These are phyloP conservation scores for Drosophila buzzatii DNA, from an alignment of 2,888 invertebrate genomes.

Conservation along the genomic window DNA sequence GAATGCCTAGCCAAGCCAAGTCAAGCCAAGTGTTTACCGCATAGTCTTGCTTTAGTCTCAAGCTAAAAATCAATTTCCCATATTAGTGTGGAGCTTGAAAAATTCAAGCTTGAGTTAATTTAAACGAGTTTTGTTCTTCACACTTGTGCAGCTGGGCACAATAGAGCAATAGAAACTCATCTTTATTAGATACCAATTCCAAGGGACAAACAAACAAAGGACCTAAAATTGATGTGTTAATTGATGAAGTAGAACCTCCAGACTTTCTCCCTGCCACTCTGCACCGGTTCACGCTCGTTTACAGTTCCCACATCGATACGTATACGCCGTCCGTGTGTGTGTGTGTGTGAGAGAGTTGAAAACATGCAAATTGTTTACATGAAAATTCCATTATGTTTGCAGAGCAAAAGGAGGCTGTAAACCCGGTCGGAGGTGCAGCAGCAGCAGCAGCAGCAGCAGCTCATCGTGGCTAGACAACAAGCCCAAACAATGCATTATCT, in stretches of 20 bases:
- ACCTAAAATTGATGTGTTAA: constrained; percentile 64
- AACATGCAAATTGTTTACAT: constrained; percentile 78
- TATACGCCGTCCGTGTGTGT: background rate
- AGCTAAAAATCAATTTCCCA: background rate
- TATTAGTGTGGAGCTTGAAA: background rate
- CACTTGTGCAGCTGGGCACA: constrained; percentile 10
- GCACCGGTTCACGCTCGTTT: background rate
- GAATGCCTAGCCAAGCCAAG: background rate
- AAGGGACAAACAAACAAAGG: constrained; percentile 33
- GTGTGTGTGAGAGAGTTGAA: constrained; percentile 44
- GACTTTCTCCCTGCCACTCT: background rate
- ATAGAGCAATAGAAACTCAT: constrained; percentile 21
- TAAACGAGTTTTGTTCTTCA: background rate
- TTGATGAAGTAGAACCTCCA: constrained; percentile 56
- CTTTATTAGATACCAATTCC: constrained; percentile 51
- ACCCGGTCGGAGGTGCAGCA: constrained; percentile 23
- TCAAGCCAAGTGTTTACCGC: background rate
- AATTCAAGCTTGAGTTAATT: background rate
- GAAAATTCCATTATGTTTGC: constrained; percentile 76
- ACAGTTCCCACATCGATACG: constrained; percentile 3
- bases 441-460: constrained; percentile 54
- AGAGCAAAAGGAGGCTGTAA: constrained; percentile 52
- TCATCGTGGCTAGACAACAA: constrained; percentile 69
- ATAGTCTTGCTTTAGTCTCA: background rate
- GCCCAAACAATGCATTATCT: constrained; percentile 69